Evolutionary conservation across 2,797 vertebrate genomes (phyloP).

Genomic region (Enteromius radiatus): DNA sequence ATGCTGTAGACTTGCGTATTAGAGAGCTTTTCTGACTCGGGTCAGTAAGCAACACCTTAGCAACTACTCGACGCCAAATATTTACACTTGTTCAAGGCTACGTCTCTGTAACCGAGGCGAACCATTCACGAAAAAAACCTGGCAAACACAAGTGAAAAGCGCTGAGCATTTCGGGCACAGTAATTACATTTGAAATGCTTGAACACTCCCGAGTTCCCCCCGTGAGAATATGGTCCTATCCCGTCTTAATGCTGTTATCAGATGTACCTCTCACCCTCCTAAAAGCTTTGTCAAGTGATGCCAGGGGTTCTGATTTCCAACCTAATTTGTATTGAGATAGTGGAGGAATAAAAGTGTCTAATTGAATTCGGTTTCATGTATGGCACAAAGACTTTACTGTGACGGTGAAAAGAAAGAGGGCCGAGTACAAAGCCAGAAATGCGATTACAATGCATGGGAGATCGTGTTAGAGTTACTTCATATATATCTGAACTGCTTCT

Average conservation of each 20-base stretch:
- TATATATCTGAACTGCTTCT: not conserved
- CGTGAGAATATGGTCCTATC: conserved; percentile 7
- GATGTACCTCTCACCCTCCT: conserved; percentile 41
- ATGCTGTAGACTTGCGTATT: not conserved
- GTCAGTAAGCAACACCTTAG: not conserved
- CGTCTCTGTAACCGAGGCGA: not conserved
- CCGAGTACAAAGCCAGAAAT: conserved; percentile 20
- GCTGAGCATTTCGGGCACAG: not conserved
- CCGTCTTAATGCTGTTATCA: conserved; percentile 53
- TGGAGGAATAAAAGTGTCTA: conserved; percentile 53
- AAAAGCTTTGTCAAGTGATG: conserved; percentile 45
- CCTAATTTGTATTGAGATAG: conserved; percentile 70
- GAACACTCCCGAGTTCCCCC: conserved; percentile 2
- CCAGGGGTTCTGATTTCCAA: conserved; percentile 71
- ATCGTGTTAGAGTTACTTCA: not conserved
- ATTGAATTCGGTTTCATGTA: conserved; percentile 70
- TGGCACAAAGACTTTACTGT: conserved; percentile 67
- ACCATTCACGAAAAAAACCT: not conserved
- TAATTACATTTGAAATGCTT: conserved; percentile 39
- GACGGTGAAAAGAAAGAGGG: conserved; percentile 49
- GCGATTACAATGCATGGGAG: conserved; percentile 1
- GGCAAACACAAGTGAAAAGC: not conserved
- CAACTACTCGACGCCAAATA: not conserved
- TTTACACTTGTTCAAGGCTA: not conserved
- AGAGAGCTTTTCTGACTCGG: not conserved